A percentile compares a stretch with the other conserved stretches of the same genome.
Evolutionary conservation across 2,797 vertebrate species (phyloP).

Genomic region (Gymnopithys bicolor): DNA sequence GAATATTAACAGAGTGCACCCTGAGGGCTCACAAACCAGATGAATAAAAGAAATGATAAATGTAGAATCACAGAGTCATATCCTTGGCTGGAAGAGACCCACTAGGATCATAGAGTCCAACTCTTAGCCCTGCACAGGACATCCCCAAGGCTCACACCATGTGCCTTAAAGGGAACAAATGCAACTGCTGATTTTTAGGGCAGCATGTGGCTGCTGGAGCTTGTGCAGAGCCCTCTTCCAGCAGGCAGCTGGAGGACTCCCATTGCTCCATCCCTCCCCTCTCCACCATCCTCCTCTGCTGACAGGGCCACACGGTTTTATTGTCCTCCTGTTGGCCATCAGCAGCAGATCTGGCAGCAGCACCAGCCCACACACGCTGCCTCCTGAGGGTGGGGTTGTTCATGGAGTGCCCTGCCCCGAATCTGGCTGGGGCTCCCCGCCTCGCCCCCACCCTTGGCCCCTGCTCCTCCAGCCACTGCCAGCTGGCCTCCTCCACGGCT

Average conservation of each 20-base stretch:
- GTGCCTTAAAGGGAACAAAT: neutral
- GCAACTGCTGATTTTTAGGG: neutral
- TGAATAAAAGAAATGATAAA: neutral
- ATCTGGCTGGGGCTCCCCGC: neutral
- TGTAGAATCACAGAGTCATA: neutral
- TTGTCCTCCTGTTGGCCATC: neutral
- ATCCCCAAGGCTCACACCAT: neutral
- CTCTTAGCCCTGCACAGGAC: no score
- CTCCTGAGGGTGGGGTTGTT: accelerated
- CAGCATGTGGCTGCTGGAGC: neutral
- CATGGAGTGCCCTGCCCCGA: neutral
- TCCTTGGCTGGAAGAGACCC: neutral
- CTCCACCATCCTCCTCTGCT: neutral
- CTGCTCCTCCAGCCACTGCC: neutral
- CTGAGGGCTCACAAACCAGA: neutral
- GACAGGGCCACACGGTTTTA: neutral
- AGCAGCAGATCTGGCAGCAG: neutral
- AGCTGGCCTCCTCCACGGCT: neutral
- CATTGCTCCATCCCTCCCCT: neutral
- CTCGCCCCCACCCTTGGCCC: neutral
- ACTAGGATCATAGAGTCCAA: neutral
- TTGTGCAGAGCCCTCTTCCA: neutral
- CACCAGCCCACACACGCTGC: neutral
- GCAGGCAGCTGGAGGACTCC: neutral
- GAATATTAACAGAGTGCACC: neutral